Conservation (phyloP, 1,140 invertebrate genomes). For the Drosophila virilis region DNA sequence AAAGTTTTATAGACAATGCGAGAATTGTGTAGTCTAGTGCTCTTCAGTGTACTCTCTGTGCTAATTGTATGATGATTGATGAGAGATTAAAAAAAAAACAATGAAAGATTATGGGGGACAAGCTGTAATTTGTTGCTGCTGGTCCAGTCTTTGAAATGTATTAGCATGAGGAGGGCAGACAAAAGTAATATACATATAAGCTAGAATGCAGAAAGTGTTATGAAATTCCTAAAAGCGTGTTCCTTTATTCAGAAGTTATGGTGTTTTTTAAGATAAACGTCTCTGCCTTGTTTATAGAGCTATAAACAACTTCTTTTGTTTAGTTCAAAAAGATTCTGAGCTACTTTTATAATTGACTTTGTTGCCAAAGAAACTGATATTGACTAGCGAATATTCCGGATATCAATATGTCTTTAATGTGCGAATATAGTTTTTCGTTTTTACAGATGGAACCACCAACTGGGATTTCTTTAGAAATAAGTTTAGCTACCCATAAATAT, state of each 20-base stretch:
- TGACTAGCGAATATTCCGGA: background rate
- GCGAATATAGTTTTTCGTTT: too few relatives aligned
- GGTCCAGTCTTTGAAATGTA: conserved; percentile 17
- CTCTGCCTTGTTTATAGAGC: background rate
- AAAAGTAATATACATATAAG: background rate
- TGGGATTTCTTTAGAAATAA: too few relatives aligned
- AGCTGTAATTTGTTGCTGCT: conserved; percentile 21
- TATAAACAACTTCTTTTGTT: background rate
- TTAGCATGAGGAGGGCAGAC: background rate
- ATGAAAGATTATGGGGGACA: conserved; percentile 12
- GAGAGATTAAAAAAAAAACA: conserved; percentile 11
- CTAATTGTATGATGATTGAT: conserved; percentile 48
- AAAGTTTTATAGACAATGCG: conserved; percentile 21
- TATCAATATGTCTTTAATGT: too few relatives aligned
- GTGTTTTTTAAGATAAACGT: conserved; percentile 1
- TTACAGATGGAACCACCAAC: too few relatives aligned
- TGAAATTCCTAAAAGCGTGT: background rate
- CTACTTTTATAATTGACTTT: background rate
- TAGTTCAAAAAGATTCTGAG: background rate
- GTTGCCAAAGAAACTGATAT: background rate
- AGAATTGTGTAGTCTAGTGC: background rate
- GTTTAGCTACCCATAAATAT: too few relatives aligned
- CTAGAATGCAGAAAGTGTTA: background rate
- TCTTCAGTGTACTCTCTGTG: conserved; percentile 17
- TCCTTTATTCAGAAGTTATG: background rate